Base-by-base conservation (phyloP, 2,113 vertebrate genomes). In the Melospiza georgiana region DNA sequence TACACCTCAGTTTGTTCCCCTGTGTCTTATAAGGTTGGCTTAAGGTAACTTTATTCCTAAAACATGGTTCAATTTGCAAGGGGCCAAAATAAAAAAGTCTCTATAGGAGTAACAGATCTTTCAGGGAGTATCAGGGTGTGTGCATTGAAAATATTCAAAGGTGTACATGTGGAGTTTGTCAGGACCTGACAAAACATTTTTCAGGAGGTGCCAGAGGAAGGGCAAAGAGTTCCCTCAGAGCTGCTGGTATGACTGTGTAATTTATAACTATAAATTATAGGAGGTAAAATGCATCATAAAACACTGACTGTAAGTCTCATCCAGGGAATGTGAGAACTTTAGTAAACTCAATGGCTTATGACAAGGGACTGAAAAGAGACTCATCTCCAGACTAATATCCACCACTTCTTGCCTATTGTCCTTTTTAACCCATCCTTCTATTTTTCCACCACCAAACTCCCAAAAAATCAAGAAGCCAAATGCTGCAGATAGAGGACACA, bases 271-370 rank as follows among this genome's bases (percentile, higher is more conserved):
- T 87, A 82, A 83, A 75, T 95, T 79, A 71, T 0, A 94, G 68
- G 84, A 92, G 62, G 78, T 75, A 46, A 96, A 76, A 58, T 2
- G 0, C 55, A 92, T 93, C 79, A 93, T 61, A 92, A 96, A 95
- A 41, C 65, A 72, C 59, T 59, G 58, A 94, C 66, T 95, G 85
- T 77, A 89, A 93, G 94, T 92, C 71, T 43, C 84, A 89, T 65
- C 17, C 10, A 89, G 33, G 31, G 68, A 92, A 92, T 39, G n/a
- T 94, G 80, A 94, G 87, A 94, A 86, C 57, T 96, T 96, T 91
- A 96, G 87, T 85, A 79, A 92, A 73, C 25, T 91, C 66, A 66
- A 39, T 28, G 73, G 20, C n/a, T 90, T 84, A 84, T 81, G 35
- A 69, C 63, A 68, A 33, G 28, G 27, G 49, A 82, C 37, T 93